phyloP scores from a whole-genome alignment of 2,888 invertebrate genomes.

The Mesoligia furuncula region DNA sequence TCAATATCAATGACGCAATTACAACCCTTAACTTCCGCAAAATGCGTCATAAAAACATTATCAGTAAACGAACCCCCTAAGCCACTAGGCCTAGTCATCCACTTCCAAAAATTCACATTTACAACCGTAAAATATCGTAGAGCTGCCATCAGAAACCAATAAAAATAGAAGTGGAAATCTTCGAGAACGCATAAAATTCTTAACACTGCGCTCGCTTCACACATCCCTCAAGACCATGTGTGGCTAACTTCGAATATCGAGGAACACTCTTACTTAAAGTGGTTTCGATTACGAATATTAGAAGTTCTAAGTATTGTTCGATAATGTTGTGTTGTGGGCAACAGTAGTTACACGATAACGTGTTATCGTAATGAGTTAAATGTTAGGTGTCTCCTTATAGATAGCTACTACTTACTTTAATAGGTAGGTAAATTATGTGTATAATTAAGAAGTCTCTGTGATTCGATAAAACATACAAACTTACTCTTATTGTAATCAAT shows the following conservation, averaged over 20 bases:
- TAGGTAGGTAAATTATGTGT: too few relatives aligned
- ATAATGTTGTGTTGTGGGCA: neutral
- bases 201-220: slow-evolving; percentile 32
- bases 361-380: neutral
- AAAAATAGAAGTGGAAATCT: slow-evolving; percentile 57
- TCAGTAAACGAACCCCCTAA: slow-evolving; percentile 17
- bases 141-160: slow-evolving; percentile 49
- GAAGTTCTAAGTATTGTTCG: slow-evolving; percentile 11
- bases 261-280: slow-evolving; percentile 6
- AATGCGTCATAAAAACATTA: slow-evolving; percentile 29
- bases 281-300: slow-evolving; percentile 10
- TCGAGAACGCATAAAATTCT: slow-evolving; percentile 52
- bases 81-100: slow-evolving; percentile 36
- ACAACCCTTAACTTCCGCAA: neutral
- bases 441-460: neutral
- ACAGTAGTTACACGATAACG: neutral
- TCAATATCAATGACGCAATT: neutral
- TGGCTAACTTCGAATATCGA: slow-evolving; percentile 38
- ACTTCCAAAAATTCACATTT: slow-evolving; percentile 47
- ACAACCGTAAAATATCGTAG: slow-evolving; percentile 48
- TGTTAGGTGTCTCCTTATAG: neutral
- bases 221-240: slow-evolving; percentile 54
- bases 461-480: neutral
- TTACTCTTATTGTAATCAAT: neutral
- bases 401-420: neutral